Evolutionary conservation across 2,888 invertebrate genomes (phyloP).

Genomic region (Lasioglossum zephyrum): DNA sequence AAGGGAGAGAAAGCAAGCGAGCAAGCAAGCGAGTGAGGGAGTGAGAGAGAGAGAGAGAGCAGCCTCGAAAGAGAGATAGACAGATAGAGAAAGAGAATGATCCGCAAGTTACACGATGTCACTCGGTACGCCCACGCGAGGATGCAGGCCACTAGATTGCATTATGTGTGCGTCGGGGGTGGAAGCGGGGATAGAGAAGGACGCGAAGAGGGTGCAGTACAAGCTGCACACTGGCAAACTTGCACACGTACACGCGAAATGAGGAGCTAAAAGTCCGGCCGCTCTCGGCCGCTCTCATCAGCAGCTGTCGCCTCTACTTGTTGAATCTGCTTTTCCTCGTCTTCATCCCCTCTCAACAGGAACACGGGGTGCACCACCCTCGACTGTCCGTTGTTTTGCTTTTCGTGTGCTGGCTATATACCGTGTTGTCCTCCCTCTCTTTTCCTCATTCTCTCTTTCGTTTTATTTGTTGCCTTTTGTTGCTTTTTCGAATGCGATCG

Average conservation of each 20-base stretch:
- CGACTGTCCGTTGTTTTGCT: constrained; percentile 61
- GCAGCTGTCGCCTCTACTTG: constrained; percentile 79
- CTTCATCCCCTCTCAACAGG: constrained; percentile 33
- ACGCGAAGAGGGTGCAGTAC: background rate
- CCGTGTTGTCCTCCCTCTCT: background rate
- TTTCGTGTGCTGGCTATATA: constrained; percentile 38
- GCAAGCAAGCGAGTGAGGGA: background rate
- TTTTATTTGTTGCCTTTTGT: background rate
- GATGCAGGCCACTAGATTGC: constrained; percentile 42
- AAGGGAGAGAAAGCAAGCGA: background rate
- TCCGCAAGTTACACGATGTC: constrained; percentile 22
- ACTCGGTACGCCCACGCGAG: constrained; percentile 20
- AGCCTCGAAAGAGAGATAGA: background rate
- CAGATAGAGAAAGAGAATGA: background rate
- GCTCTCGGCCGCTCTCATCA: constrained; percentile 74
- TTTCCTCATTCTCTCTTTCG: background rate
- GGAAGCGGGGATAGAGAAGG: background rate
- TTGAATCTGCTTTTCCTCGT: constrained; percentile 73
- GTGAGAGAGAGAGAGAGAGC: background rate
- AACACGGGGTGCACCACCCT: constrained; percentile 35
- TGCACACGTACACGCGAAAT: constrained; percentile 39
- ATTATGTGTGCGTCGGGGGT: constrained; percentile 18
- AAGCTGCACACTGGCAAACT: background rate
- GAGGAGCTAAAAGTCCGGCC: constrained; percentile 65
- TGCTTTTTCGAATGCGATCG: background rate